Conservation (phyloP, 2,113 vertebrate genomes). For the Melanerpes aurifrons region DNA sequence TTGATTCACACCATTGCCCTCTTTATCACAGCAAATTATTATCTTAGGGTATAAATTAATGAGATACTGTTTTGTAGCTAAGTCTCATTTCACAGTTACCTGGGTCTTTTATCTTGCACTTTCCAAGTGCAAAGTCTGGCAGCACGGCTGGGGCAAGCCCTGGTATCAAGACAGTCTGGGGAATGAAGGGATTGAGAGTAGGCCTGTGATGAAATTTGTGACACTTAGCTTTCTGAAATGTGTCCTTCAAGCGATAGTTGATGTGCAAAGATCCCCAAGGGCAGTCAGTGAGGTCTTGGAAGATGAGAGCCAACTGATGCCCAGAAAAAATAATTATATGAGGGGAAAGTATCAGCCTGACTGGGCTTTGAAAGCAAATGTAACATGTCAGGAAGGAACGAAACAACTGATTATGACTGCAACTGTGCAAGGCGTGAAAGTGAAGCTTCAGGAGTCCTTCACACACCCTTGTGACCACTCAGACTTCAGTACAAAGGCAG, state of each 20-base stretch:
- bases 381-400: neutral
- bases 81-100: rapidly evolving
- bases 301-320: neutral
- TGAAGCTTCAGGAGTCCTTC: neutral
- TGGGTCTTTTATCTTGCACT: neutral
- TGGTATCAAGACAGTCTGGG: neutral
- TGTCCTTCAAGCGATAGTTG: neutral
- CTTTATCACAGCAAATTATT: neutral
- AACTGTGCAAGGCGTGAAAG: neutral
- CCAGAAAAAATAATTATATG: neutral
- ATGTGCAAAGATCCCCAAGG: neutral
- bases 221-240: neutral
- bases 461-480: neutral
- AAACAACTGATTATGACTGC: neutral
- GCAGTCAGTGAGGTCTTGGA: neutral
- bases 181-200: neutral
- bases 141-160: neutral
- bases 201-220: neutral
- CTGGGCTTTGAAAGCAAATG: neutral
- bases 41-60: neutral
- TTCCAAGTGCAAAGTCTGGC: neutral
- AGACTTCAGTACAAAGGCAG: rapidly evolving
- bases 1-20: neutral
- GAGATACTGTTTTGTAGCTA: rapidly evolving
- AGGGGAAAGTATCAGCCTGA: neutral